A percentile compares a stretch with the other conserved stretches of the same genome.
phyloP scores from a whole-genome alignment of 1,140 invertebrate species.

The Orussus abietinus region DNA sequence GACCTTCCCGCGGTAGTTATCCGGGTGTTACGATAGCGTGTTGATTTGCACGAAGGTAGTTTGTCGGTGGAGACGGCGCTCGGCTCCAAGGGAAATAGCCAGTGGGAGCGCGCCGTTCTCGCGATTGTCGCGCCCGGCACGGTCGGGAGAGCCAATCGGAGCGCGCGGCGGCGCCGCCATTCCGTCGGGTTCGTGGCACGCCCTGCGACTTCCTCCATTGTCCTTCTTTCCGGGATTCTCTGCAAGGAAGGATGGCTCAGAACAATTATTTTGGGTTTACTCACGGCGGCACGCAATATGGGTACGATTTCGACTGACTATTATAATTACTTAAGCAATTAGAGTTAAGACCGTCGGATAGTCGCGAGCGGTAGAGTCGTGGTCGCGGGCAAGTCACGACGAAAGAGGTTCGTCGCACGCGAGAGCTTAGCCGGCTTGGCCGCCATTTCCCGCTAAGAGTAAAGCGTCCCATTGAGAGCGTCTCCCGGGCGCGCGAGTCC shows the following conservation, averaged over 20 bases:
- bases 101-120: constrained; percentile 20
- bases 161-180: constrained; percentile 21
- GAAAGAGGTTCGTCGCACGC: constrained; percentile 22
- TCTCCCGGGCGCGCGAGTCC: constrained; percentile 11
- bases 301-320: constrained; percentile 58
- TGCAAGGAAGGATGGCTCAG: constrained; percentile 68
- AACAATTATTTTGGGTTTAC: constrained; percentile 93
- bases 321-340: constrained; percentile 26
- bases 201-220: constrained; percentile 47
- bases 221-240: constrained; percentile 50
- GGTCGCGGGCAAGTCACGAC: constrained; percentile 9
- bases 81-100: constrained; percentile 24
- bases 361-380: constrained; percentile 12
- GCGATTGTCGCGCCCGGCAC: constrained; percentile 22
- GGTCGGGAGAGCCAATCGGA: constrained; percentile 28
- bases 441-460: constrained; percentile 38
- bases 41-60: constrained; percentile 26
- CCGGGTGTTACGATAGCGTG: constrained; percentile 18
- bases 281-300: constrained; percentile 85
- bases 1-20: constrained; percentile 19
- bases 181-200: constrained; percentile 41
- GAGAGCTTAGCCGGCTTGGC: constrained; percentile 39
- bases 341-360: constrained; percentile 22
- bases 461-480: constrained; percentile 31
- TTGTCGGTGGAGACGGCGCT: constrained; percentile 14